A percentile compares a stretch with the other conserved stretches of the same genome.
Evolutionary conservation across 2,797 vertebrate species (phyloP).

Genomic region (Neosilurus hyrtlii): DNA sequence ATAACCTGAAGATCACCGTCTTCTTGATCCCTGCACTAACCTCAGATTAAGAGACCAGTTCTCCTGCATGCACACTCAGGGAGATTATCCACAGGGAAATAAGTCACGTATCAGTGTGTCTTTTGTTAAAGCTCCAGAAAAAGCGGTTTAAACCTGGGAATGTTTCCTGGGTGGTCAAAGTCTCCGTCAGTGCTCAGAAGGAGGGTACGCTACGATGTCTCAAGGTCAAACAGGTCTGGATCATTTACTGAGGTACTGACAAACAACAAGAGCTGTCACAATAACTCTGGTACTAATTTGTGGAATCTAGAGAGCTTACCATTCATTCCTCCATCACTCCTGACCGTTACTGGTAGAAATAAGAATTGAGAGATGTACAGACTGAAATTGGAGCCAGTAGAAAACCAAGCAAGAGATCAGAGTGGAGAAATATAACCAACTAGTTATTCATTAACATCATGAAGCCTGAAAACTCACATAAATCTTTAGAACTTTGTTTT

Average conservation of each 20-base stretch:
- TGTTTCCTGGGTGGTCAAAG: constrained; percentile 12
- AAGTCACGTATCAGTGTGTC: neutral
- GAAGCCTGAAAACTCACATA: neutral
- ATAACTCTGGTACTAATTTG: neutral
- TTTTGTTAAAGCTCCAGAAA: constrained; percentile 11
- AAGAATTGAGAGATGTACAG: neutral
- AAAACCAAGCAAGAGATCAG: constrained; percentile 10
- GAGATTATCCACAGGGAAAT: neutral
- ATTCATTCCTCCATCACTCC: constrained; percentile 14
- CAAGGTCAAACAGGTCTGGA: constrained; percentile 28
- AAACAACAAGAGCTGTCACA: neutral
- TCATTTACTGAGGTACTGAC: neutral
- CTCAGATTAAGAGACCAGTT: neutral
- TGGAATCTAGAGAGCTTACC: neutral
- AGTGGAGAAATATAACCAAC: constrained; percentile 8
- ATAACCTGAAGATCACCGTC: constrained; percentile 30
- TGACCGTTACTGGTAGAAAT: constrained; percentile 18
- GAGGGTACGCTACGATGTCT: constrained; percentile 19
- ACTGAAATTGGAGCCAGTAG: constrained; percentile 1
- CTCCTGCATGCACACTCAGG: neutral
- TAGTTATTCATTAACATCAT: constrained; percentile 43
- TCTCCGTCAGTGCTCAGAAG: constrained; percentile 15
- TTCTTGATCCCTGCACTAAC: constrained; percentile 13
- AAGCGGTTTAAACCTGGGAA: neutral
- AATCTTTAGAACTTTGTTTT: constrained; percentile 19